Percentiles rank a stretch among this genome's conserved stretches.
Conservation (phyloP, 1,140 invertebrate species). For the Colletes latitarsis region DNA sequence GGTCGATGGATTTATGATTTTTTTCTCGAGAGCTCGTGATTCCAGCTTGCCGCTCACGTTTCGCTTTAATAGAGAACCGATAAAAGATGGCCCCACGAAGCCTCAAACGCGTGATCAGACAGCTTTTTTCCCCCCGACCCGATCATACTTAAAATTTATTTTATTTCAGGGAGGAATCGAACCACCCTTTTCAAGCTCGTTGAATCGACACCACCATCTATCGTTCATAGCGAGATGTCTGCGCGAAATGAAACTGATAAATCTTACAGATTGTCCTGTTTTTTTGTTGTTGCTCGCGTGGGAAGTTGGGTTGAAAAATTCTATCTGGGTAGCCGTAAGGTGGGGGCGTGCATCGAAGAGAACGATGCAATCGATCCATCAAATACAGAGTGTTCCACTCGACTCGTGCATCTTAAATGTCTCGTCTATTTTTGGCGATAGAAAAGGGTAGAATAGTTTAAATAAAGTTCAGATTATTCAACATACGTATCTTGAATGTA, state of each 20-base stretch:
- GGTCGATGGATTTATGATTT: neutral
- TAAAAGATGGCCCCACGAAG: neutral
- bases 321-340: no score
- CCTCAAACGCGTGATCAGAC: neutral
- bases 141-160: conserved; percentile 35
- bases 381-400: no score
- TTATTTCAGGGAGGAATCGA: conserved; percentile 15
- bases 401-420: no score
- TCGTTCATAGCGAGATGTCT: neutral
- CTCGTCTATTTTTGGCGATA: no score
- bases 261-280: neutral
- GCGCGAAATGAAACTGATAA: neutral
- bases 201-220: neutral
- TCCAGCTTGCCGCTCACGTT: conserved; percentile 20
- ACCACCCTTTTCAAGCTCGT: neutral
- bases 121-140: neutral
- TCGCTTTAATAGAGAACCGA: neutral
- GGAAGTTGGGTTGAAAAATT: neutral
- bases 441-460: no score
- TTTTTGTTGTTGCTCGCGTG: neutral
- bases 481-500: no score
- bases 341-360: no score
- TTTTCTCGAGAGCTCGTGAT: neutral
- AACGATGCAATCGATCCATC: no score
- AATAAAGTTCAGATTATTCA: no score